Conservation (phyloP, 2,113 vertebrate species). For the Pseudorhombus dupliciocellatus region DNA sequence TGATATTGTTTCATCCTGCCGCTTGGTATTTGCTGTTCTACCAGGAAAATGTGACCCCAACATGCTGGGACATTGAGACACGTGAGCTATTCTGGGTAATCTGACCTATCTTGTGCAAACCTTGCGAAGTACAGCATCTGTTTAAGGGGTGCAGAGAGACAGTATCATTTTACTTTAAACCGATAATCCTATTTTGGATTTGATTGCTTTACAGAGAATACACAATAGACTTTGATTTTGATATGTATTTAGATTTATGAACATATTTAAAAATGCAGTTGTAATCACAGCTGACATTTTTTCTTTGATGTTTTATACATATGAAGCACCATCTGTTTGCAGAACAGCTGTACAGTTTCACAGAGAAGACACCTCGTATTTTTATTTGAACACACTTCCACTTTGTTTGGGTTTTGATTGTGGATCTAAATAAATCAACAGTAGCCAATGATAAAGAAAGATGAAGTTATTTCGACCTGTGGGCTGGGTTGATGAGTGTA, state of each 20-base stretch:
- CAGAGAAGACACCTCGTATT: neutral
- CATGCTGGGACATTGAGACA: conserved; percentile 3
- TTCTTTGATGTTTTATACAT: neutral
- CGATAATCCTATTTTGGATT: neutral
- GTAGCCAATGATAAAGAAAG: neutral
- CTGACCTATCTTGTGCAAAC: conserved; percentile 18
- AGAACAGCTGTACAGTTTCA: neutral
- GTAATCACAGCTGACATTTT: neutral
- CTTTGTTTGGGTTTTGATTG: neutral
- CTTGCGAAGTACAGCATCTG: conserved; percentile 67
- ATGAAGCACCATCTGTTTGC: neutral
- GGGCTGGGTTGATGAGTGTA: neutral
- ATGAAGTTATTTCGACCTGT: neutral
- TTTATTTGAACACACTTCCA: neutral
- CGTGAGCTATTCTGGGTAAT: conserved; percentile 32
- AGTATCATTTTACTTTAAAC: neutral
- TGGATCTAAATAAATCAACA: neutral
- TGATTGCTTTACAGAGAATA: neutral
- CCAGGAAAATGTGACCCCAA: conserved; percentile 2
- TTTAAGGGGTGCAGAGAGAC: neutral
- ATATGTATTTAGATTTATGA: neutral
- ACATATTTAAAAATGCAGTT: neutral
- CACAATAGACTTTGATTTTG: neutral
- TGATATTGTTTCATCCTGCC: neutral
- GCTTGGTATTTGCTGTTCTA: neutral